Evolutionary conservation across 2,797 vertebrate species (phyloP), one percentile per base, ranked within the genome.

Genomic region (Danio albolineatus): DNA sequence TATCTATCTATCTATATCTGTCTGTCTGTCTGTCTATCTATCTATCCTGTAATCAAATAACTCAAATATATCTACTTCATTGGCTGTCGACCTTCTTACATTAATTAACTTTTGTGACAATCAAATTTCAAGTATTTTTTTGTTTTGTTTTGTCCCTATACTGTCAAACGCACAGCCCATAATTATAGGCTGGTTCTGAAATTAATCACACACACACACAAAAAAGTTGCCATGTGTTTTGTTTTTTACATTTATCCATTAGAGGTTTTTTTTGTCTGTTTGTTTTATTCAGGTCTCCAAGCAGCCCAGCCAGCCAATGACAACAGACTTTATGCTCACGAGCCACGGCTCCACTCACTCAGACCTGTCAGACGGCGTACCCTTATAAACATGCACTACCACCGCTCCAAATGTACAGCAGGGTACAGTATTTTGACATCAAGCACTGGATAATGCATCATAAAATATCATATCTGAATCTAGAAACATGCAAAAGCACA

Each of bases 331-430:
- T 85, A 89, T 90, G 64, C 90, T 89, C 83, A 90, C 91, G 73
- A 90, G 89, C 76, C 94, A 84, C 0, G 92, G 92, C 81, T 94
- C 93, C 71, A 91, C 84, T 84, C 92, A 93, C 57, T 94, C 94
- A 10, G 94, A 95, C 85, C 89, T 95, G n/a, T 94, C 94, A 2
- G 94, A 95, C 0, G 93, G 93, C 0, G 92, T 95, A 0, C 89
- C 92, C 0, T 88, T 95, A 76, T 95, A 85, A 12, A 19, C 64
- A 54, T n/a, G 48, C 66, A 21, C 9, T 7, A 5, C 28, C 3
- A 28, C 28, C 3, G 28, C 28, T 28, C 70, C 41, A 8, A 64
- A 74, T 28, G 13, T 54, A 13, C 10, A 38, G 71, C 36, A 12
- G 28, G 36, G 70, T 21, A 19, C 13, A 53, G 48, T 69, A 57